Conservation (phyloP, 2,113 vertebrate species). For the Cephalopholis sonnerati region DNA sequence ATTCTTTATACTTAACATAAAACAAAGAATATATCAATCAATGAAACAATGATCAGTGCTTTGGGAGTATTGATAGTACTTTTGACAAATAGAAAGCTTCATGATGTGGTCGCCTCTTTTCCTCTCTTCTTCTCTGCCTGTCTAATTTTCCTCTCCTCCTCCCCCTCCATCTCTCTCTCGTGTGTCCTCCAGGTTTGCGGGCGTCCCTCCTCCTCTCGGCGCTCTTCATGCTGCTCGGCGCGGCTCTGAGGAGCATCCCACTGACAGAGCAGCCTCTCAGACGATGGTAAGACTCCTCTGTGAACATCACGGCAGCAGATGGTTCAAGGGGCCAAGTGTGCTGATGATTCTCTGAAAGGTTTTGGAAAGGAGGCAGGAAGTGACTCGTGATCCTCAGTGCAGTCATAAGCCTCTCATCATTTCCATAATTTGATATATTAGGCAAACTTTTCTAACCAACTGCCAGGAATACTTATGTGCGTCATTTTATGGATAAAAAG, state of each 20-base stretch:
- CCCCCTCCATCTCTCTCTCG: not conserved
- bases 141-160: not conserved
- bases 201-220: slow-evolving; percentile 92
- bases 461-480: not conserved
- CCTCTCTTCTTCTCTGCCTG: not conserved
- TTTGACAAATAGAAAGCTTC: not conserved
- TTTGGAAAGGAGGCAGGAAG: not conserved
- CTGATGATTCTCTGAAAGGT: not conserved
- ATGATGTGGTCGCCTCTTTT: too few relatives aligned
- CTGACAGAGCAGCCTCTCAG: slow-evolving; percentile 86
- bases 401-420: slow-evolving; percentile 1
- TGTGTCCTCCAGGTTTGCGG: slow-evolving; percentile 88
- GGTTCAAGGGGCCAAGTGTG: not conserved
- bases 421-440: slow-evolving; percentile 19
- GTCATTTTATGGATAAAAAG: not conserved
- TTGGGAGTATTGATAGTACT: not conserved
- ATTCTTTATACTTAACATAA: too few relatives aligned
- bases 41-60: not conserved
- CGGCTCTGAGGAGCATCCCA: slow-evolving; percentile 90
- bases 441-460: not conserved
- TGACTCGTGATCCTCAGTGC: slow-evolving; percentile 3
- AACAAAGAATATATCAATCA: not conserved
- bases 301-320: not conserved
- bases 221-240: slow-evolving; percentile 92
- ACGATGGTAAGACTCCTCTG: slow-evolving; percentile 85